Conservation (phyloP, 2,888 invertebrate species). For the Ophion costatus region DNA sequence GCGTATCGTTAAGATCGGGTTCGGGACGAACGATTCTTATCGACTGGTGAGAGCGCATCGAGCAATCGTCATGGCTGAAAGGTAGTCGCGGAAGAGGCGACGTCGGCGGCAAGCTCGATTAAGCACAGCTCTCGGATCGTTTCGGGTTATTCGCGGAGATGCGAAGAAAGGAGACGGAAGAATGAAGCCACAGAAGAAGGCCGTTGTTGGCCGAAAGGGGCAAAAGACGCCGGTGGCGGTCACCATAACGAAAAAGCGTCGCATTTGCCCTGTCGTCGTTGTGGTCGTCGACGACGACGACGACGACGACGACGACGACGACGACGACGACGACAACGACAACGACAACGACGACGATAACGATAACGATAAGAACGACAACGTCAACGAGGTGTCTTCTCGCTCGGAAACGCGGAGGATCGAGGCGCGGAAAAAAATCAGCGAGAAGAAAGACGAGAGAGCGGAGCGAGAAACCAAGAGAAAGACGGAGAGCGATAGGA, state of each 20-base stretch:
- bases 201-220: conserved; percentile 81
- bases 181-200: conserved; percentile 83
- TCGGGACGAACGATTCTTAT: neutral
- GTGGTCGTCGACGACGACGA: neutral
- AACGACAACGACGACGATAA: conserved; percentile 48
- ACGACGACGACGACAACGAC: conserved; percentile 49
- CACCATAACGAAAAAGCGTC: conserved; percentile 80
- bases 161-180: conserved; percentile 76
- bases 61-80: conserved; percentile 73
- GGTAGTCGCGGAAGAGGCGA: conserved; percentile 71
- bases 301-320: too few relatives aligned
- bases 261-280: conserved; percentile 71
- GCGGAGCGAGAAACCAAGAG: conserved; percentile 70
- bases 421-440: conserved; percentile 73
- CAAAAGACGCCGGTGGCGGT: conserved; percentile 77
- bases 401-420: conserved; percentile 54
- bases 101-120: conserved; percentile 30
- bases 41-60: conserved; percentile 26
- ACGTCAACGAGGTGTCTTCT: conserved; percentile 70
- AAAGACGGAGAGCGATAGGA: conserved; percentile 62
- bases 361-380: too few relatives aligned
- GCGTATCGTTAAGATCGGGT: too few relatives aligned
- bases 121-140: conserved; percentile 20
- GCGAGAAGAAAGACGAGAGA: conserved; percentile 75
- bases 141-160: conserved; percentile 74